These are phyloP conservation scores for Drosophila sucinea DNA, from an alignment of 1,140 invertebrate genomes.

Conservation along the genomic window DNA sequence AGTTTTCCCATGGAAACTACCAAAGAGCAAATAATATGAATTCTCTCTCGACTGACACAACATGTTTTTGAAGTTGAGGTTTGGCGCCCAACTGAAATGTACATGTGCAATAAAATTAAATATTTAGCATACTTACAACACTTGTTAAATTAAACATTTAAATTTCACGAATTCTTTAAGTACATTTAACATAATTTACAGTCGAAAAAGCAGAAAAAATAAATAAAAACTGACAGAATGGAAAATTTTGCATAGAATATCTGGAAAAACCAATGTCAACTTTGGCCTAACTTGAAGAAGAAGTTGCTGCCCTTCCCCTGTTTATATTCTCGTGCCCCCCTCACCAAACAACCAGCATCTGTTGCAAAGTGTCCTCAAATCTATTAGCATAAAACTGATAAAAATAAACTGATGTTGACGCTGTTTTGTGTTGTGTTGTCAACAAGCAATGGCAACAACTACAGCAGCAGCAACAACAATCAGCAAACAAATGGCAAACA, in stretches of 20 bases:
- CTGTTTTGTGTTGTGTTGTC: constrained; percentile 61
- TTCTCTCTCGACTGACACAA: too few species aligned
- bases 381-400: constrained; percentile 77
- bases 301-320: not conserved
- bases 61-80: too few species aligned
- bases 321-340: not conserved
- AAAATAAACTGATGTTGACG: constrained; percentile 71
- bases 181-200: constrained; percentile 12
- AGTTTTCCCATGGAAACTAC: too few species aligned
- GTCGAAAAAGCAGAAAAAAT: constrained; percentile 17
- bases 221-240: not conserved
- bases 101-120: not conserved
- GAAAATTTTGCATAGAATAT: constrained; percentile 5
- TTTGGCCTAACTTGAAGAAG: constrained; percentile 24
- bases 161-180: not conserved
- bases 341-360: constrained; percentile 48
- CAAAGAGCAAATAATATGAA: too few species aligned
- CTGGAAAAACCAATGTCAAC: constrained; percentile 31
- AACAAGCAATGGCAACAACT: constrained; percentile 46
- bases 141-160: constrained; percentile 16
- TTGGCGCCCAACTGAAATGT: not conserved
- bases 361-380: constrained; percentile 60
- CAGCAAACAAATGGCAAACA: constrained; percentile 58
- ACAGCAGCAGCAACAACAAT: constrained; percentile 46
- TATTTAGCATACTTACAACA: not conserved